Conservation (phyloP, 1,140 invertebrate species). For the Portunus trituberculatus region DNA sequence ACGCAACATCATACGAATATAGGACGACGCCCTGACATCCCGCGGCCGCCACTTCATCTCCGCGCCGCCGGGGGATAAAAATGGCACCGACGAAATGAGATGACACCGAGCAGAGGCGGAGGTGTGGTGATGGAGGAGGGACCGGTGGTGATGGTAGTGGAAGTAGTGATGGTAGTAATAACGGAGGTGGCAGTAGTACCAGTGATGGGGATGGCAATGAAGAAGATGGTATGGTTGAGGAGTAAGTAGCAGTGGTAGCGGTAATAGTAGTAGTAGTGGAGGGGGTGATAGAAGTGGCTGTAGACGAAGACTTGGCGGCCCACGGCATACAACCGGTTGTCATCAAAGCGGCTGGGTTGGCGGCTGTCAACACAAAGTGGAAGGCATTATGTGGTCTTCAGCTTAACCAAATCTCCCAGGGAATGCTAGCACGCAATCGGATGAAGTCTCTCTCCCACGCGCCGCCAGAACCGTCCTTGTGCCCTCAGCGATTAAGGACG, state of each 20-base stretch:
- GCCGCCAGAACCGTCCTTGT: constrained; percentile 9
- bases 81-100: constrained; percentile 20
- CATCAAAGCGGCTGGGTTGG: constrained; percentile 57
- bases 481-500: neutral
- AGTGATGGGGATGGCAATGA: neutral
- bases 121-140: neutral
- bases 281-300: neutral
- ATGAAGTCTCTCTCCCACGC: neutral
- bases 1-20: neutral
- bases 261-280: neutral
- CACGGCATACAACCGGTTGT: neutral
- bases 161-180: neutral
- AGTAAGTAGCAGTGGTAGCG: neutral
- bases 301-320: neutral
- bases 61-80: neutral
- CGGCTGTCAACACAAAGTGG: constrained; percentile 65
- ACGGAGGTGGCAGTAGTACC: neutral
- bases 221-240: neutral
- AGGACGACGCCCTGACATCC: neutral
- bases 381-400: constrained; percentile 66
- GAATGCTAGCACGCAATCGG: constrained; percentile 50
- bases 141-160: neutral
- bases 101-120: neutral
- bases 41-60: neutral
- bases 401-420: constrained; percentile 64